These are phyloP conservation scores for Gyrodactylus bullatarudis DNA, from an alignment of 1,140 invertebrate genomes.

Conservation along the genomic window DNA sequence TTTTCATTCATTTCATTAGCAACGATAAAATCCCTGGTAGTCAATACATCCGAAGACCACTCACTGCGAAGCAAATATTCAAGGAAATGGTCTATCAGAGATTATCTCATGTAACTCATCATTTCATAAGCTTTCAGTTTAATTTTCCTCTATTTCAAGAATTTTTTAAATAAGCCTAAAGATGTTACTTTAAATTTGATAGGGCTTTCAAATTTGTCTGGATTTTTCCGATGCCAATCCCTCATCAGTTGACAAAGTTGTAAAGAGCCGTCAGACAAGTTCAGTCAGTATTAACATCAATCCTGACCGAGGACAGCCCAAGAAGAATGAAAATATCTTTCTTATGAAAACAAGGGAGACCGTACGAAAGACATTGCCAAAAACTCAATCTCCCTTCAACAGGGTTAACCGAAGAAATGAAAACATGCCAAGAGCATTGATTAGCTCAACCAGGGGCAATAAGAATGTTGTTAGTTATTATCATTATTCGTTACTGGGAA, in stretches of 20 bases:
- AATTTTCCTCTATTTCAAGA: background rate
- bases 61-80: background rate
- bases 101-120: background rate
- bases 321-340: too few relatives aligned
- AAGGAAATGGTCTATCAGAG: background rate
- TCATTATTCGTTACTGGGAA: too few relatives aligned
- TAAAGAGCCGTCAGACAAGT: background rate
- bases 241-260: background rate
- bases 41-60: background rate
- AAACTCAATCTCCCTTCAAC: background rate
- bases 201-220: background rate
- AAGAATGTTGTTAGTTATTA: too few relatives aligned
- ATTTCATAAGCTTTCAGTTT: background rate
- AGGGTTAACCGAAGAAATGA: too few relatives aligned
- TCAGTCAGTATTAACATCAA: too few relatives aligned
- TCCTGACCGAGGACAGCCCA: too few relatives aligned
- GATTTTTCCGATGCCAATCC: conserved; percentile 1
- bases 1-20: background rate
- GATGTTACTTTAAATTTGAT: background rate
- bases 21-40: background rate
- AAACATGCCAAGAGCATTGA: too few relatives aligned
- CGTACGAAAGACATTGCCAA: background rate
- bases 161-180: background rate
- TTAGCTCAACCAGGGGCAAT: too few relatives aligned
- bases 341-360: background rate